Conservation (phyloP, 2,797 vertebrate genomes). For the Tokudaia muenninki region DNA sequence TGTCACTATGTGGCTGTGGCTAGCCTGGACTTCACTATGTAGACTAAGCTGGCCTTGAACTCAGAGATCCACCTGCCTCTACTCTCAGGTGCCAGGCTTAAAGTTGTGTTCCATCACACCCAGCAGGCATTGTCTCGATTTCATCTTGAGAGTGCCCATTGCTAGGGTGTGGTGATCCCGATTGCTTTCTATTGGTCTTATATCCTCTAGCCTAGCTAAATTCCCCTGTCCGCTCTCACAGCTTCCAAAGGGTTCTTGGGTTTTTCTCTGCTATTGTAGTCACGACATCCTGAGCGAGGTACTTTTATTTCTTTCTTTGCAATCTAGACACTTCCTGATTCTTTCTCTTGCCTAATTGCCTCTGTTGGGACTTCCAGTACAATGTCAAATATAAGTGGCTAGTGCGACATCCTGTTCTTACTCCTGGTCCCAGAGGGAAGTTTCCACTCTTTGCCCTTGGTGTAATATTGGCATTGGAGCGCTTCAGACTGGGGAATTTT, state of each 20-base stretch:
- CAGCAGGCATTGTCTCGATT: not conserved
- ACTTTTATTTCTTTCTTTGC: constrained; percentile 50
- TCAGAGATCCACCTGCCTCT: not conserved
- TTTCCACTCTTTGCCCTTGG: not conserved
- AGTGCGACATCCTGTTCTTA: not conserved
- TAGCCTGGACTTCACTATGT: not conserved
- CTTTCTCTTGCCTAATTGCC: constrained; percentile 24
- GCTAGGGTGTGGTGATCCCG: not conserved
- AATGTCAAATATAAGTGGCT: not conserved
- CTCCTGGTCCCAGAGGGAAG: not conserved
- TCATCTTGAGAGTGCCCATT: not conserved
- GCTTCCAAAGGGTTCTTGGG: not conserved
- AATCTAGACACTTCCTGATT: not conserved
- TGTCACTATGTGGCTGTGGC: not conserved
- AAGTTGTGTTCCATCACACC: not conserved
- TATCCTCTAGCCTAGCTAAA: not conserved
- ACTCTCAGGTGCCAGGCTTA: not conserved
- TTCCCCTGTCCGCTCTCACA: not conserved
- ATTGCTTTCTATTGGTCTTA: not conserved
- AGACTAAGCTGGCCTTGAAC: not conserved
- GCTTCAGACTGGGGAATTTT: constrained; percentile 22
- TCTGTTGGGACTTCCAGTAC: not conserved
- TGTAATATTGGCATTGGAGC: not conserved
- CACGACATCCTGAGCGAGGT: not conserved
- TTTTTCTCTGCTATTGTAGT: not conserved